Base-by-base conservation (phyloP, 1,140 invertebrate species). In the Megathymus violae region DNA sequence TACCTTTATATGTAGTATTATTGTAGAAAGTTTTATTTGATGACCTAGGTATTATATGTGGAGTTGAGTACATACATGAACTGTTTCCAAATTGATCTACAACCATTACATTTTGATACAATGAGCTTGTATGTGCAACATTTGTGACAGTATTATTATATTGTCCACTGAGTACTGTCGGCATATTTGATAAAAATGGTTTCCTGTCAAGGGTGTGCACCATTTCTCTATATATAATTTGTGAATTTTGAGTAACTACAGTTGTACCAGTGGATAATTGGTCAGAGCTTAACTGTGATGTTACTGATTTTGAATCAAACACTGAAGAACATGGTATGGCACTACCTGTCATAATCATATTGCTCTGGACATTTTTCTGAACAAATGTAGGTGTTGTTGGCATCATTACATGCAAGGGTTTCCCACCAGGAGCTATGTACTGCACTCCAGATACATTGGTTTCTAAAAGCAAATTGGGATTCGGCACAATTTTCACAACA, bases 71-170 rank as follows among this genome's bases (percentile, higher is more conserved):
- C 78, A 89, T 85, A 62, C 88, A 89, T 6, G 87, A 85, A 11
- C 80, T 76, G 58, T 88, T 86, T 5, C 83, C 84, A 75, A 83
- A 90, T 31, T 85, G 88, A 60, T 92, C 88, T 11, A 91, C 79
- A 11, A 91, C 85, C 89, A 92, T 91, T 6, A 91, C 72, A 80
- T 91, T 92, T 61, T 89, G 89, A 66, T 89, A 91, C 73, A 90
- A 70, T 9, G 88, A 80, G 63, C 74, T 82, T 54, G 72, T 75
- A 56, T 86, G 82, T 10, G 86, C 69, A 27, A 87, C 73, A 76
- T 85, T 88, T 50, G 77, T 74, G 13, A 85, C 69, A 71, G 82
- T 84, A 9, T 88, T 81, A 54, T 31, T 31, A 31, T 31, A 31
- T 31, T 80, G 74, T 22, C 76, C 67, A 41, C 72, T 69, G 0